phyloP scores from a whole-genome alignment of 1,140 invertebrate genomes.

The Leptinotarsa undecemlineata region DNA sequence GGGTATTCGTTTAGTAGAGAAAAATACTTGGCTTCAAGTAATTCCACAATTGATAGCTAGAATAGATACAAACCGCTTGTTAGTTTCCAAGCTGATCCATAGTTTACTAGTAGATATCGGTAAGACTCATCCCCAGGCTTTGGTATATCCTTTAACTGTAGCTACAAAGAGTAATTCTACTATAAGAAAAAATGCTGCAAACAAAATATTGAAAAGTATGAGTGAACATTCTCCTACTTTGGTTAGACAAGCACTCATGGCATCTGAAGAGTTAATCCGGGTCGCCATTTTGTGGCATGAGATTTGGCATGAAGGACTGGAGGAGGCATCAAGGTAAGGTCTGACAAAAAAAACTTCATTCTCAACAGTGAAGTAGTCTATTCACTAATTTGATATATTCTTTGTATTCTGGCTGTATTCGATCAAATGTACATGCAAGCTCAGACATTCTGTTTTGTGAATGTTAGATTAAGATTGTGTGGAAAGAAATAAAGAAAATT shows the following conservation, averaged over 20 bases:
- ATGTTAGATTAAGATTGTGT: too few relatives aligned
- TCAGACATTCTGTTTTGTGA: too few relatives aligned
- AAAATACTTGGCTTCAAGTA: conserved; percentile 99
- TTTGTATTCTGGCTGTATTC: too few relatives aligned
- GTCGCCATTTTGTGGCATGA: conserved; percentile 99
- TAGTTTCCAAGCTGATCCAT: conserved; percentile 90
- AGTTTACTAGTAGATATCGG: conserved; percentile 94
- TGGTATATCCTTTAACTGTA: conserved; percentile 97
- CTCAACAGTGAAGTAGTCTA: too few relatives aligned
- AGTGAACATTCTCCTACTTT: conserved; percentile 89
- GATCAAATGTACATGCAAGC: too few relatives aligned
- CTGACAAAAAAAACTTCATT: too few relatives aligned
- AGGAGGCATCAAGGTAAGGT: conserved; percentile 82
- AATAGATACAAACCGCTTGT: conserved; percentile 88
- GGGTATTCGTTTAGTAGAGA: conserved; percentile 89
- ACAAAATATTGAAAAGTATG: conserved; percentile 95
- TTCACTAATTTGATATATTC: too few relatives aligned
- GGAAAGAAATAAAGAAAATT: conserved; percentile 9
- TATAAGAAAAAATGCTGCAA: conserved; percentile 83
- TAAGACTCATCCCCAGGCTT: conserved; percentile 84
- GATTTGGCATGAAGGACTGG: conserved; percentile 97
- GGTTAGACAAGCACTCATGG: conserved; percentile 92
- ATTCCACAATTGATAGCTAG: conserved; percentile 98
- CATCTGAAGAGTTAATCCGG: conserved; percentile 95
- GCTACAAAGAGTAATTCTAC: conserved; percentile 91